Percentiles rank a stretch among this genome's conserved stretches.
Conservation (phyloP, 2,888 invertebrate species). For the Spicauda simplicius region DNA sequence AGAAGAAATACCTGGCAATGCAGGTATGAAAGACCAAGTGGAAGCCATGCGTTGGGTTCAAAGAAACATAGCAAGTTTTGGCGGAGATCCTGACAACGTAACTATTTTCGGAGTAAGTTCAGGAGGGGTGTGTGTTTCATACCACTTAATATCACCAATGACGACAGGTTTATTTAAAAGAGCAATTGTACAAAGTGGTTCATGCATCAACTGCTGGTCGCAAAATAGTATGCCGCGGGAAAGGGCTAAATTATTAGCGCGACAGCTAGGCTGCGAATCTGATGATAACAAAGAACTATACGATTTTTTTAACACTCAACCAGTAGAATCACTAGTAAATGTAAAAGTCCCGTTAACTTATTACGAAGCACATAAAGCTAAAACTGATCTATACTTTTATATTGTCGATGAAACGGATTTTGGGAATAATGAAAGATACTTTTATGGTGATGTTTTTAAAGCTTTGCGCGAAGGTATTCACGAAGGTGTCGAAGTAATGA, state of each 20-base stretch:
- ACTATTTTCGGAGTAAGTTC: constrained; percentile 78
- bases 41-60: constrained; percentile 70
- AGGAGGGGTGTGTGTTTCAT: constrained; percentile 61
- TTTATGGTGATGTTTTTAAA: constrained; percentile 57
- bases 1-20: constrained; percentile 72
- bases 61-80: constrained; percentile 66
- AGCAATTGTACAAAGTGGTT: constrained; percentile 89
- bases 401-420: constrained; percentile 59
- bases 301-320: constrained; percentile 59
- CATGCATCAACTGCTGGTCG: constrained; percentile 81
- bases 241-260: constrained; percentile 58
- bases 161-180: constrained; percentile 68
- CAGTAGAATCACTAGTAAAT: constrained; percentile 51
- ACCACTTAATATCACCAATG: constrained; percentile 73
- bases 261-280: constrained; percentile 58
- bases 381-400: constrained; percentile 46
- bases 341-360: constrained; percentile 46
- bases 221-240: constrained; percentile 57
- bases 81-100: constrained; percentile 70
- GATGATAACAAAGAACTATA: constrained; percentile 58
- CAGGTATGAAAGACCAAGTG: constrained; percentile 78
- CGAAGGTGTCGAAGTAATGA: constrained; percentile 86
- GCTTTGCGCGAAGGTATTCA: constrained; percentile 74
- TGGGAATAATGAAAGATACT: constrained; percentile 57
- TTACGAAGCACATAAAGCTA: constrained; percentile 31